These are phyloP conservation scores for Trichonephila inaurata DNA, from an alignment of 1,140 invertebrate species.

Conservation along the genomic window DNA sequence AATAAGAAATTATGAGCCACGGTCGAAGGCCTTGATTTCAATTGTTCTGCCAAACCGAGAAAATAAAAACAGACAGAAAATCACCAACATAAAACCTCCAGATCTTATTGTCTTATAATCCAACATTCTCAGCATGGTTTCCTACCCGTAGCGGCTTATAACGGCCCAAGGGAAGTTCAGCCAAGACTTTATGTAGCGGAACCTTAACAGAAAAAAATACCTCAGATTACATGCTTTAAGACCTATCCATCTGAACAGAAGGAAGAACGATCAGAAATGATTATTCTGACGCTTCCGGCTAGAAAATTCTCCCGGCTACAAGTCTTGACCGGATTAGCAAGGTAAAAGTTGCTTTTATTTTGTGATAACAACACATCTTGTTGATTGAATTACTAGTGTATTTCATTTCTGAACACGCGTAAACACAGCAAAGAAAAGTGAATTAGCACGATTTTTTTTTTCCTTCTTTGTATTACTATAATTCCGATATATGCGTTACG, in stretches of 20 bases:
- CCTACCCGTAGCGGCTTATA: constrained; percentile 41
- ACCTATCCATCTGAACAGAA: not conserved
- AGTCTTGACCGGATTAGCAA: no score
- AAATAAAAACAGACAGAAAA: not conserved
- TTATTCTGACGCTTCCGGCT: not conserved
- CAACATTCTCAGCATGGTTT: constrained; percentile 1
- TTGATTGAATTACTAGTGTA: no score
- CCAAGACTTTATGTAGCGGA: constrained; percentile 38
- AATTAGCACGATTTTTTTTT: no score
- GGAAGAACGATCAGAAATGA: not conserved
- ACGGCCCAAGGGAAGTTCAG: constrained; percentile 31
- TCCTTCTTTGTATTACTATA: no score
- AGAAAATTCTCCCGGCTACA: not conserved
- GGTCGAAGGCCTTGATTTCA: not conserved
- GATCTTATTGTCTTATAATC: constrained; percentile 28
- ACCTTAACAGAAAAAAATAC: not conserved
- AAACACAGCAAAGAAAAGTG: no score
- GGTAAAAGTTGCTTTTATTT: no score
- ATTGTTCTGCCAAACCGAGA: not conserved
- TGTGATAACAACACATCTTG: no score
- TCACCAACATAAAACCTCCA: not conserved
- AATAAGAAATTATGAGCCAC: not conserved
- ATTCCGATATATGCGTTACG: no score
- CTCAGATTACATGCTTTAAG: not conserved
- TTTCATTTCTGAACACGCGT: no score